A percentile compares a stretch with the other conserved stretches of the same genome.
Evolutionary conservation across 2,797 vertebrate genomes (phyloP).

Genomic region (Helostoma temminkii): DNA sequence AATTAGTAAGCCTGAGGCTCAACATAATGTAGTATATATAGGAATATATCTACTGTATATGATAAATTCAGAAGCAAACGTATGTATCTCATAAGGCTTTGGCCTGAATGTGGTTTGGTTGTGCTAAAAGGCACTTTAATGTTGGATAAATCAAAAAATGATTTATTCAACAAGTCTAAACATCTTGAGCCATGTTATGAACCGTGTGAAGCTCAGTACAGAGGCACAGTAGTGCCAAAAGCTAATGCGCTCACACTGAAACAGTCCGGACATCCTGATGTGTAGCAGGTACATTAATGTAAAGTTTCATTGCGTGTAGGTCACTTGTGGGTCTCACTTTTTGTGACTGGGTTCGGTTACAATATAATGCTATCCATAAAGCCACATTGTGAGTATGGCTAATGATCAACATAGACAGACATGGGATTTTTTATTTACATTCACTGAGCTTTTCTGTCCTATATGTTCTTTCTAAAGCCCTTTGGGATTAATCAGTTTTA

Average conservation of each 20-base stretch:
- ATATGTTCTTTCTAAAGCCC: neutral
- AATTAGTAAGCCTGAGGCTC: conserved; percentile 11
- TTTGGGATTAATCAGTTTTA: neutral
- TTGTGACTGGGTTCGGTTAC: too few species aligned
- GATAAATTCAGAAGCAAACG: conserved; percentile 1
- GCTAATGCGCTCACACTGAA: neutral
- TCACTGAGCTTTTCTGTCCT: neutral
- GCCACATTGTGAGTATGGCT: too few species aligned
- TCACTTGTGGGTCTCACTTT: too few species aligned
- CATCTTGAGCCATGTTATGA: neutral
- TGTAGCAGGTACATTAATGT: too few species aligned
- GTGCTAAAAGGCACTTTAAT: too few species aligned
- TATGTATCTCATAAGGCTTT: neutral
- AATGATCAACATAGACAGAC: too few species aligned
- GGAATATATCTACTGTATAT: neutral
- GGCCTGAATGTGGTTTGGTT: too few species aligned
- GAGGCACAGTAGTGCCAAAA: neutral
- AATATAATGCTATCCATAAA: too few species aligned
- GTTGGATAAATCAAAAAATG: neutral
- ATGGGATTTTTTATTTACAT: too few species aligned
- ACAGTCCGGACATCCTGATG: neutral
- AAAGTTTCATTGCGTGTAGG: too few species aligned
- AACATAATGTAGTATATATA: conserved; percentile 15
- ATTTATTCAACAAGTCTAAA: neutral
- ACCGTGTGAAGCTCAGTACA: neutral